These are phyloP conservation scores for Agrotis ipsilon DNA, from an alignment of 2,888 invertebrate species.

Conservation along the genomic window DNA sequence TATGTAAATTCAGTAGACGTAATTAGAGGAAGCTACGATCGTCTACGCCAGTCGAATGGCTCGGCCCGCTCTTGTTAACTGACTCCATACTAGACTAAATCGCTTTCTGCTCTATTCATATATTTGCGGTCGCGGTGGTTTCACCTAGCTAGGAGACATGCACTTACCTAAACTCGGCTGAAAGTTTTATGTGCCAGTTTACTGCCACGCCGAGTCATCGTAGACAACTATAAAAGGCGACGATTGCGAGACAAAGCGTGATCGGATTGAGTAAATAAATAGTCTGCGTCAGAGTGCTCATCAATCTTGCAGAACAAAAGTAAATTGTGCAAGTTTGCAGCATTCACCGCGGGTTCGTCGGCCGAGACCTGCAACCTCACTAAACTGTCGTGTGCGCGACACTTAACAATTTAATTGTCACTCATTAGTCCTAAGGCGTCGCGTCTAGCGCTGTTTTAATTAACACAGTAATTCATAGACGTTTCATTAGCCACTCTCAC, in stretches of 20 bases:
- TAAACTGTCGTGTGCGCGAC: constrained; percentile 86
- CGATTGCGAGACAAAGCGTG: constrained; percentile 88
- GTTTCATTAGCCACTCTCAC: constrained; percentile 79
- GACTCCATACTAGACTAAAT: constrained; percentile 73
- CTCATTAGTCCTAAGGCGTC: constrained; percentile 87
- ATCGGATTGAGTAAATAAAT: constrained; percentile 89
- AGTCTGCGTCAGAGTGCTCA: constrained; percentile 85
- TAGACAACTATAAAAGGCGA: constrained; percentile 83
- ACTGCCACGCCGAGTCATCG: constrained; percentile 79
- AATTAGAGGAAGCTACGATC: constrained; percentile 82
- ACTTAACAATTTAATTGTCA: constrained; percentile 89
- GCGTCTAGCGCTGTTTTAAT: constrained; percentile 82
- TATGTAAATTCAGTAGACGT: constrained; percentile 82
- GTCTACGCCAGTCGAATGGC: constrained; percentile 77
- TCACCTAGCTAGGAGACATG: constrained; percentile 56
- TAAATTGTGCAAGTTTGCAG: constrained; percentile 86
- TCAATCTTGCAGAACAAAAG: constrained; percentile 87
- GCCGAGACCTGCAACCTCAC: constrained; percentile 86
- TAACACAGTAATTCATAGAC: constrained; percentile 83
- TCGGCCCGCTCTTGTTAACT: constrained; percentile 74
- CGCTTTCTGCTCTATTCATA: constrained; percentile 71
- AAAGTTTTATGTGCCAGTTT: constrained; percentile 83
- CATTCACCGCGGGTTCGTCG: constrained; percentile 79
- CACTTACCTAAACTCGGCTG: constrained; percentile 67
- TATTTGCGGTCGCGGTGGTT: constrained; percentile 66